Conservation (phyloP, 2,797 vertebrate species). For the Leucoraja ocellata region DNA sequence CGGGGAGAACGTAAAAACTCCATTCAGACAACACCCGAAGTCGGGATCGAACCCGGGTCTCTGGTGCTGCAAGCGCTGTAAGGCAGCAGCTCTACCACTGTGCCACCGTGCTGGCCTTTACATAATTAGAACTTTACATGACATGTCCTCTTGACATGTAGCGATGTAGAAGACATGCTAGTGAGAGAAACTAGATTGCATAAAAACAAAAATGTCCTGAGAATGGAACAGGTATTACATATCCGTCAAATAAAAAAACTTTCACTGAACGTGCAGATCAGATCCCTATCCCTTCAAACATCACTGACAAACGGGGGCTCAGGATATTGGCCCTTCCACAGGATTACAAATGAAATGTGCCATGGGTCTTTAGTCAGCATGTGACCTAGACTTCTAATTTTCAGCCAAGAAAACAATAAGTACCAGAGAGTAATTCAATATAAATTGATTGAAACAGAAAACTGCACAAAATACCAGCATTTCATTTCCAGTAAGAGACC, state of each 20-base stretch:
- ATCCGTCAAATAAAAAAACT: not conserved
- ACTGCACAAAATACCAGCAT: not conserved
- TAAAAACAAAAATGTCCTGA: not conserved
- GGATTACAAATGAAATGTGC: not conserved
- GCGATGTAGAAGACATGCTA: not conserved
- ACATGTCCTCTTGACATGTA: not conserved
- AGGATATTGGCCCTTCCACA: not conserved
- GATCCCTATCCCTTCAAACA: not conserved
- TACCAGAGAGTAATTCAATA: not conserved
- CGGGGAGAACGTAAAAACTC: too few species aligned
- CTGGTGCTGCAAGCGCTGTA: too few species aligned
- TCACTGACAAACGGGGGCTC: not conserved
- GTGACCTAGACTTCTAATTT: not conserved
- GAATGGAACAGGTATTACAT: not conserved
- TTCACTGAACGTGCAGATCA: not conserved
- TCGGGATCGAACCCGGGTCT: too few species aligned
- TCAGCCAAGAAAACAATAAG: not conserved
- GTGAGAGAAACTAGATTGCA: not conserved
- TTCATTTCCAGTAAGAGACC: not conserved
- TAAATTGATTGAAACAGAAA: not conserved
- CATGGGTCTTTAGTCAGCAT: not conserved
- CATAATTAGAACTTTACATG: too few species aligned
- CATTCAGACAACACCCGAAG: too few species aligned
- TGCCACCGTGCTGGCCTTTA: too few species aligned
- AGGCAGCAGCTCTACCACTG: too few species aligned